Base-by-base conservation (phyloP, 2,888 invertebrate species). In the Nudaria mundana region DNA sequence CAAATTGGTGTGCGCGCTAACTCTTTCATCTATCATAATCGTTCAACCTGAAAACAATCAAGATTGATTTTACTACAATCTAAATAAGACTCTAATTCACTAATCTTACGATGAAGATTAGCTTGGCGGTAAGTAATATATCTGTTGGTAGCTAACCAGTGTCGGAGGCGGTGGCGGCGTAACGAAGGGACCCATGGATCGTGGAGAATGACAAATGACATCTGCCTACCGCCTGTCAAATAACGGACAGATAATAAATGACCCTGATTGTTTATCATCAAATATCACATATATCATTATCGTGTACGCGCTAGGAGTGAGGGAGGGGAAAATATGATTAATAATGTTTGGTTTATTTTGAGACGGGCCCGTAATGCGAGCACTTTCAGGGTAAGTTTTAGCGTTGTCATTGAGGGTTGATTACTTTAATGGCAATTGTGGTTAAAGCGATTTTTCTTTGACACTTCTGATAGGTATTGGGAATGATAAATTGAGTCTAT, bases 191-290 rank as follows among this genome's bases (percentile, higher is more conserved):
- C 87, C 83, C 74, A 76, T 80, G 89, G 90, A 82, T 84, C 84
- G 81, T 87, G 81, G 78, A 86, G 86, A 87, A 91, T 91, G 91
- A 91, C 91, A 91, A 91, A 91, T 90, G 91, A 91, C 91, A 91
- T 90, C 91, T 91, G 91, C 90, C 91, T 89, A 87, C 87, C 90
- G 90, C 91, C 90, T 91, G 91, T 91, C 91, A 90, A 91, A 91
- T 91, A 91, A 89, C 90, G 87, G 89, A 87, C 89, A 89, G 88
- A 91, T 91, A 91, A 91, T 91, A 91, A 91, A 91, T 91, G 91
- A 90, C 90, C 89, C 81, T 86, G 89, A 90, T 90, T 90, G 90
- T 90, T 90, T 89, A 90, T 89, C 90, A 87, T 89, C 89, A 89
- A 89, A 89, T 87, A 88, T 85, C 84, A 81, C 86, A 89, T 89